Base-by-base conservation (phyloP, 2,113 vertebrate species). In the Dicerorhinus sumatrensis region DNA sequence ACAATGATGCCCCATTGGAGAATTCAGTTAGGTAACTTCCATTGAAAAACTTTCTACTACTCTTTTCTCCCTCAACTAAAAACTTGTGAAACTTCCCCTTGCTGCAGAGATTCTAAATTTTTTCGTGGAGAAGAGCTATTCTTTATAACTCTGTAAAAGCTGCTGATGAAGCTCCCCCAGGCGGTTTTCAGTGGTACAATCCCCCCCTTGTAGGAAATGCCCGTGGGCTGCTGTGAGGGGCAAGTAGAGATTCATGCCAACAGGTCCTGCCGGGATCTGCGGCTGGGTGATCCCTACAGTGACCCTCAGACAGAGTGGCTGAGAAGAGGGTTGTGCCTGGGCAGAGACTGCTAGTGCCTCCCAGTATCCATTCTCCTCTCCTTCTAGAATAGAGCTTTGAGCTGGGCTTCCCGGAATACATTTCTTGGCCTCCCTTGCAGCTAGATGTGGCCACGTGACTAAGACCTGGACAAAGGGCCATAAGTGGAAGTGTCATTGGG, bases 51-150 rank as follows among this genome's bases (percentile, higher is more conserved):
- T 29, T 8, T 42, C 42, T 33, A 16, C 27, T 69, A 17, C 20
- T 95, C 76, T 80, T 97, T 67, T 29, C 79, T 36, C 42, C 10
- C 51, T 65, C 56, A 58, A 60, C 36, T 90, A 39, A 85, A 95
- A 85, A 33, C 39, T 7, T 36, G 1, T 54, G 29, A 67, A 62
- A 67, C 27, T 54, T 89, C 42, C 62, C 56, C 4, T 12, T 42
- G 39, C 46, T 39, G 14, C 20, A 29, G 25, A 84, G 27, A 69
- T 60, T 82, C 7, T 69, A 33, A 80, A 63, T 10, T 54, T 10
- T 46, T 46, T 69, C 21, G 5, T 54, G 69, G 18, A 84, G 73
- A 80, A 85, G 13, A 33, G 14, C 16, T 73, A 42, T 16, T 73
- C 29, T 79, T 54, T n/a, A 48, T 46, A 48, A 31, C 23, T 70